Evolutionary conservation across 2,113 vertebrate genomes (phyloP).

Genomic region (Willisornis vidua): DNA sequence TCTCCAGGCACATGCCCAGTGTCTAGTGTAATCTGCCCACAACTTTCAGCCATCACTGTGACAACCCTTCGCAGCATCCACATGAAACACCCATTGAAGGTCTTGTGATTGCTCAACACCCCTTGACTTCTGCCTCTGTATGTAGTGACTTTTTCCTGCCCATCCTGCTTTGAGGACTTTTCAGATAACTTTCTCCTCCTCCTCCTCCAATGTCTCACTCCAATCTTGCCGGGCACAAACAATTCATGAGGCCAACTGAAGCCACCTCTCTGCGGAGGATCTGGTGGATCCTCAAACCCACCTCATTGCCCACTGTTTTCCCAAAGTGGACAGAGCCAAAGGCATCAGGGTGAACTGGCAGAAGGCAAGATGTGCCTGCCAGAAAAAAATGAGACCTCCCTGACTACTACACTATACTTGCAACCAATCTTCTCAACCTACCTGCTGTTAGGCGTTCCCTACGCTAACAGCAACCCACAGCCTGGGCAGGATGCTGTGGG

Average conservation of each 20-base stretch:
- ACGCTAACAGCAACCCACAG: neutral
- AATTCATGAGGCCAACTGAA: neutral
- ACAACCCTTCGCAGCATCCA: neutral
- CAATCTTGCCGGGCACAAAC: neutral
- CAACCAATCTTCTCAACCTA: neutral
- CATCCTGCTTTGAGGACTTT: neutral
- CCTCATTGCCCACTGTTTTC: neutral
- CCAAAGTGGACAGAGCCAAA: neutral
- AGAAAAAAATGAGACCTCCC: neutral
- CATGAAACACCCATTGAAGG: fast-evolving
- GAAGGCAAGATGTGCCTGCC: neutral
- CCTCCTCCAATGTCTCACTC: neutral
- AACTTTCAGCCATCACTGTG: neutral
- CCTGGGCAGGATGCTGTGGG: neutral
- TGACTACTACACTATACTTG: neutral
- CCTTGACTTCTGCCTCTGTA: neutral
- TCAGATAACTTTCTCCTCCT: neutral
- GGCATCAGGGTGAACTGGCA: neutral
- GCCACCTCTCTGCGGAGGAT: neutral
- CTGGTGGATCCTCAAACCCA: neutral
- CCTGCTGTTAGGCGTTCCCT: neutral
- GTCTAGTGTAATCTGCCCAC: neutral
- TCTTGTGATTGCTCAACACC: neutral
- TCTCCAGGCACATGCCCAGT: neutral
- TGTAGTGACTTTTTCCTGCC: neutral